Evolutionary conservation across 2,888 invertebrate species (phyloP), one percentile per base, ranked within the genome.

Genomic region (Ctena decussata): DNA sequence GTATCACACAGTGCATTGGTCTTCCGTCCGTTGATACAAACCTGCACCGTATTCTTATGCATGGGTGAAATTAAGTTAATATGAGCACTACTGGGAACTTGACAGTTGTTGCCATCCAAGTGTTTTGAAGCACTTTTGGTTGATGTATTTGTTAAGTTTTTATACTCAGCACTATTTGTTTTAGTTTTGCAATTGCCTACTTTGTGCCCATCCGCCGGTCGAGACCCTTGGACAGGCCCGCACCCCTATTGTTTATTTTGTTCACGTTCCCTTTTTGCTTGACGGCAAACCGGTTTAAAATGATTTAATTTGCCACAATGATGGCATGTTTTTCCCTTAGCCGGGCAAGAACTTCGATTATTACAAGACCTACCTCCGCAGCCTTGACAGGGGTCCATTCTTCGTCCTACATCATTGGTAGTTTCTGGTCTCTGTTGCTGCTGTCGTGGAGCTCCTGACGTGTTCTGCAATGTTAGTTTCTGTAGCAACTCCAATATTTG

Each of bases 1-100:
- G 82, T 82, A 44, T 83, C 83, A 57, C 74, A 74, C 27, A 83
- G 53, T 60, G 77, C 82, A 78, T 71, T 78, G 30, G 74, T 78
- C 69, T 83, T 65, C 35, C 32, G 69, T 21, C 30, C n/a, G 57
- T 79, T 79, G 21, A 83, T 69, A 12, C 72, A 76, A 0, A 80
- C 80, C 3, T 24, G 21, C 3, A 84, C 72, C 12, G 77, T 77
- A 41, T 77, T 77, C 53, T 77, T 77, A 15, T 5, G 12, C 46
- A 46, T 46, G 18, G 27, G 60, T 27, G 60, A 6, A 6, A 30
- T 30, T 27, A 60, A 60, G 32, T 60, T 60, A 5, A 60, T 30
- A 27, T 24, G 11, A 60, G 60, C 60, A 24, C 30, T 60, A n/a
- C 24, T 15, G 18, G 11, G n/a, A 53, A 6, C 21, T 53, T n/a